Evolutionary conservation across 2,888 invertebrate species (phyloP).

Genomic region (Tanypteryx hageni): DNA sequence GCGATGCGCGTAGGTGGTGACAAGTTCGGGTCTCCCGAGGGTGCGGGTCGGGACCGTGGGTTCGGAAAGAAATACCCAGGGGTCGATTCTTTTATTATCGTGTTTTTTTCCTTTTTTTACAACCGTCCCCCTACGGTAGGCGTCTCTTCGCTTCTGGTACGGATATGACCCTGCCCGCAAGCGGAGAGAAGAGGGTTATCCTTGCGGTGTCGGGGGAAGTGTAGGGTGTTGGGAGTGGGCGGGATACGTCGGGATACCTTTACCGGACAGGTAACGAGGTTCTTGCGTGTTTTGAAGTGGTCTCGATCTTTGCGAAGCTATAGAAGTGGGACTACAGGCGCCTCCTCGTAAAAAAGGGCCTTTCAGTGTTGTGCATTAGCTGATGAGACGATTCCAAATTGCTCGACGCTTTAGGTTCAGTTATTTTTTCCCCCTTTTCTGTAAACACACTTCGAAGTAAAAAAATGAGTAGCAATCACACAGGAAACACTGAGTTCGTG

Average conservation of each 20-base stretch:
- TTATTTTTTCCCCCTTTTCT: not conserved
- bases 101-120: no score
- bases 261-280: not conserved
- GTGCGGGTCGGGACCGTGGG: no score
- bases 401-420: not conserved
- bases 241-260: not conserved
- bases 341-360: slow-evolving; percentile 11
- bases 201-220: not conserved
- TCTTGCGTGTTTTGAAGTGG: slow-evolving; percentile 27
- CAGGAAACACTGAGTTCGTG: no score
- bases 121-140: not conserved
- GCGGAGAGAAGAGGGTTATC: not conserved
- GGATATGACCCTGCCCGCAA: not conserved
- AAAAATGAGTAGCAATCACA: no score
- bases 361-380: not conserved
- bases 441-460: no score
- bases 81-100: no score
- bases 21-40: no score
- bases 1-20: no score
- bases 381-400: slow-evolving; percentile 31
- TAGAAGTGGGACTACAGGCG: not conserved
- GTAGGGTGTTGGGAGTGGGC: not conserved
- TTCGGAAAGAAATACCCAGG: no score
- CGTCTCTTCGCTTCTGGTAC: not conserved
- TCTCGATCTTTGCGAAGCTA: not conserved